These are phyloP conservation scores for Dioctria rufipes DNA, from an alignment of 2,888 invertebrate genomes.

Conservation along the genomic window DNA sequence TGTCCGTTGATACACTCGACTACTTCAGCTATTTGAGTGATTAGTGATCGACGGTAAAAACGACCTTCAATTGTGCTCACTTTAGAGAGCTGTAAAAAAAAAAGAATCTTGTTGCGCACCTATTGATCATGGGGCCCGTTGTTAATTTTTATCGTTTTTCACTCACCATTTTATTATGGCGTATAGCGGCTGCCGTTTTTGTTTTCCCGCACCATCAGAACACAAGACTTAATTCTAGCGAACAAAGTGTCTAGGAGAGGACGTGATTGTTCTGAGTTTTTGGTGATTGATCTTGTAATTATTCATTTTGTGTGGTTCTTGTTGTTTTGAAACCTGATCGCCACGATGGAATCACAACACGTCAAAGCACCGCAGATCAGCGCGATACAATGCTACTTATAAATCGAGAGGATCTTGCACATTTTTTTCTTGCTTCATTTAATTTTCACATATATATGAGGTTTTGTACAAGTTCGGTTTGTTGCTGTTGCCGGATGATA, in stretches of 20 bases:
- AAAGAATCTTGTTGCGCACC: slow-evolving; percentile 24
- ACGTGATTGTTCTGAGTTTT: slow-evolving; percentile 24
- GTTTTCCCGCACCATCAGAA: background rate
- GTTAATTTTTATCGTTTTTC: slow-evolving; percentile 25
- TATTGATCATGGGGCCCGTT: slow-evolving; percentile 27
- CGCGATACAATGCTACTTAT: background rate
- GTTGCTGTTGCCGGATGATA: slow-evolving; percentile 1
- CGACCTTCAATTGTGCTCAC: slow-evolving; percentile 39
- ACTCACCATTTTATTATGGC: background rate
- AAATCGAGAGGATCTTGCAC: background rate
- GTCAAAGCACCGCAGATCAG: slow-evolving; percentile 20
- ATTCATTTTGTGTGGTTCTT: slow-evolving; percentile 18
- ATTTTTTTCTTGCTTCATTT: slow-evolving; percentile 6
- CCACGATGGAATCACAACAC: slow-evolving; percentile 34
- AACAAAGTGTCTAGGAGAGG: background rate
- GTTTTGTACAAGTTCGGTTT: background rate
- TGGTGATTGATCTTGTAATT: slow-evolving; percentile 50
- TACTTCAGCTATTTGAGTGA: slow-evolving; percentile 25
- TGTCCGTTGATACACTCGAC: slow-evolving; percentile 31
- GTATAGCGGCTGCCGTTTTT: slow-evolving; percentile 9
- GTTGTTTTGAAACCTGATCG: slow-evolving; percentile 45
- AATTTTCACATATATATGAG: background rate
- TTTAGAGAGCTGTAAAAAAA: slow-evolving; percentile 5
- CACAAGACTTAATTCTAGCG: slow-evolving; percentile 5
- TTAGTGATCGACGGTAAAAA: slow-evolving; percentile 31